Percentiles rank a stretch among this genome's conserved stretches.
phyloP scores from a whole-genome alignment of 2,888 invertebrate genomes.

The Acleris cristana region DNA sequence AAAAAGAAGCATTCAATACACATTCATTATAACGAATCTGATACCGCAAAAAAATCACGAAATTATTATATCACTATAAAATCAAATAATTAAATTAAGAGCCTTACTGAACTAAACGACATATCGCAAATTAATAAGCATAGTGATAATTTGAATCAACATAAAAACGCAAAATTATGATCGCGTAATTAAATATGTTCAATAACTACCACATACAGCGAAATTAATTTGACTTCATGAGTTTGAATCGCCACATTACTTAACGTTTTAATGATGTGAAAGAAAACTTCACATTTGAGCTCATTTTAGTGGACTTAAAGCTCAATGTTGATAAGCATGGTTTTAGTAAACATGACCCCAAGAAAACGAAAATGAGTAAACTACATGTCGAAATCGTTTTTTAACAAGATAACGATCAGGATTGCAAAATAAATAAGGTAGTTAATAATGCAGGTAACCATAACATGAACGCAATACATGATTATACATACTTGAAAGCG shows the following conservation, averaged over 20 bases:
- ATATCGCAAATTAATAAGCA: constrained; percentile 24
- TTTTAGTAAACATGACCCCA: constrained; percentile 12
- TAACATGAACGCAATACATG: not conserved
- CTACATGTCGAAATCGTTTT: constrained; percentile 31
- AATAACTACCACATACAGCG: constrained; percentile 35
- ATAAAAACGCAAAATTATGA: constrained; percentile 23
- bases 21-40: no score
- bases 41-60: not conserved
- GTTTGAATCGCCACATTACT: constrained; percentile 30
- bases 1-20: no score
- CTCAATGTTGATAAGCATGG: not conserved
- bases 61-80: not conserved
- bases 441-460: constrained; percentile 5
- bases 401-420: constrained; percentile 32
- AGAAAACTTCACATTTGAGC: not conserved
- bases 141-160: constrained; percentile 14
- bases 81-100: constrained; percentile 16
- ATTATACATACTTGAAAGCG: not conserved
- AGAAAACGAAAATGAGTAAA: constrained; percentile 26
- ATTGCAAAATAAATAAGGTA: constrained; percentile 21
- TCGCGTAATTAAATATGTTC: constrained; percentile 31
- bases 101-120: constrained; percentile 2
- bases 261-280: constrained; percentile 24
- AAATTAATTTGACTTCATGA: constrained; percentile 36
- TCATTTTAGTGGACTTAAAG: not conserved